phyloP scores from a whole-genome alignment of 2,888 invertebrate species.

The Leucania comma region DNA sequence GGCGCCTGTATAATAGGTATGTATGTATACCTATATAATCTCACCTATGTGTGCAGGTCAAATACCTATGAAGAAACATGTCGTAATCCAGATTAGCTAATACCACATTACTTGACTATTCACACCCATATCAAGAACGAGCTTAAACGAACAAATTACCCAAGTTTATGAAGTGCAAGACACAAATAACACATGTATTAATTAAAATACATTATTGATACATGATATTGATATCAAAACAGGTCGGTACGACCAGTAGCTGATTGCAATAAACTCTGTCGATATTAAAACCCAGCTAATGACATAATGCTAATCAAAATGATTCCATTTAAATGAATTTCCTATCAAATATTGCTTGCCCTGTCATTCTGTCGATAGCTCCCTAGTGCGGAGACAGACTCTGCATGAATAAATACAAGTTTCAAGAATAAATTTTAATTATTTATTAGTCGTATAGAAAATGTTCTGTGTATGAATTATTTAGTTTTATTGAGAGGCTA shows the following conservation, averaged over 20 bases:
- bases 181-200: slow-evolving; percentile 53
- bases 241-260: slow-evolving; percentile 53
- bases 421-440: slow-evolving; percentile 46
- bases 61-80: neutral
- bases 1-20: too few species aligned
- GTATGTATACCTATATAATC: neutral
- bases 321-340: slow-evolving; percentile 70
- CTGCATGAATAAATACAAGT: slow-evolving; percentile 23
- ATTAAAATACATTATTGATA: slow-evolving; percentile 57
- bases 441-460: slow-evolving; percentile 48
- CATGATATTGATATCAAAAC: slow-evolving; percentile 51
- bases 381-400: slow-evolving; percentile 46
- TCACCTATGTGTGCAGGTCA: neutral
- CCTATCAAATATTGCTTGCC: slow-evolving; percentile 60
- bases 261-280: slow-evolving; percentile 44
- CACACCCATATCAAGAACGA: slow-evolving; percentile 14
- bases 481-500: slow-evolving; percentile 34
- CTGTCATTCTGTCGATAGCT: slow-evolving; percentile 38
- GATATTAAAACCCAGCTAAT: slow-evolving; percentile 57
- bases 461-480: slow-evolving; percentile 48
- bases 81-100: slow-evolving; percentile 8
- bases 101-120: neutral
- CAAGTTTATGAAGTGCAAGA: slow-evolving; percentile 39
- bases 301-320: slow-evolving; percentile 65
- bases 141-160: slow-evolving; percentile 32